Evolutionary conservation across 2,888 invertebrate species (phyloP).

Genomic region (Conus canariensis): DNA sequence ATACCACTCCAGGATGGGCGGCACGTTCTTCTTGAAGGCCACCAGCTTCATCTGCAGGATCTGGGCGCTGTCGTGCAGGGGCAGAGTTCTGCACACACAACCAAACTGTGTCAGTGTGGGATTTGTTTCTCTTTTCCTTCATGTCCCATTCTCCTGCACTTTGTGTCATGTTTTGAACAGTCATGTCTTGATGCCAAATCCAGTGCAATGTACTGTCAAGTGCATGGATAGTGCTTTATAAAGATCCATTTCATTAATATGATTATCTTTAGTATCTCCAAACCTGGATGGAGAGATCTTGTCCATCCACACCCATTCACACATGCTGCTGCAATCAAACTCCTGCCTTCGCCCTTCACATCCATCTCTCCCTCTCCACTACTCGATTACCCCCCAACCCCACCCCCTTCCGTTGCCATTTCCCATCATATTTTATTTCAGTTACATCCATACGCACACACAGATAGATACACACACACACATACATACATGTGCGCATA

Average conservation of each 20-base stretch:
- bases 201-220: too few species aligned
- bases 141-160: too few species aligned
- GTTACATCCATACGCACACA: slow-evolving; percentile 12
- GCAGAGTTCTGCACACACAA: slow-evolving; percentile 58
- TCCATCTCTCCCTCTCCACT: too few species aligned
- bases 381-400: too few species aligned
- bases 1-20: slow-evolving; percentile 73
- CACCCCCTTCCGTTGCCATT: too few species aligned
- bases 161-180: too few species aligned
- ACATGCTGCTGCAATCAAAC: background rate
- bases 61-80: slow-evolving; percentile 77
- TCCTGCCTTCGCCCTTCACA: background rate
- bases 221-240: too few species aligned
- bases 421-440: too few species aligned
- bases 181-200: too few species aligned
- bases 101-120: background rate
- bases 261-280: too few species aligned
- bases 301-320: background rate
- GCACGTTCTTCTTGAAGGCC: slow-evolving; percentile 68
- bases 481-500: background rate
- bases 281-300: too few species aligned
- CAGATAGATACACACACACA: slow-evolving; percentile 17
- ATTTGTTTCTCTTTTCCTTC: background rate
- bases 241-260: too few species aligned
- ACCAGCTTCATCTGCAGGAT: slow-evolving; percentile 74